Evolutionary conservation across 2,888 invertebrate genomes (phyloP).

Genomic region (Ypsolopha scabrella): DNA sequence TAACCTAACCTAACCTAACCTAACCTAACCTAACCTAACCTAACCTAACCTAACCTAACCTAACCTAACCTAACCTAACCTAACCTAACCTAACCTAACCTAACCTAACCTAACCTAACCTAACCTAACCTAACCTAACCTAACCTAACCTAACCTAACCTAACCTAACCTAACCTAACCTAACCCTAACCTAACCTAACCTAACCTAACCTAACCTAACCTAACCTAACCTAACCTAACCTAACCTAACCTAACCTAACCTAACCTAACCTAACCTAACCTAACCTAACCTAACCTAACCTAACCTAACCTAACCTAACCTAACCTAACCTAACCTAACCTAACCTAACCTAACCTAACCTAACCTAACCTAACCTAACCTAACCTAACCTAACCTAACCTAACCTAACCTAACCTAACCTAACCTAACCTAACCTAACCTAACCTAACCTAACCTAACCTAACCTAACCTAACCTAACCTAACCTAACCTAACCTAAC

Average conservation of each 20-base stretch:
- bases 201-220: constrained; percentile 12
- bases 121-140: constrained; percentile 3
- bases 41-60: constrained; percentile 13
- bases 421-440: constrained; percentile 9
- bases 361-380: constrained; percentile 11
- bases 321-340: constrained; percentile 10
- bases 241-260: constrained; percentile 7
- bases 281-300: constrained; percentile 9
- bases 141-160: constrained; percentile 10
- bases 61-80: constrained; percentile 13
- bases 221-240: constrained; percentile 10
- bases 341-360: constrained; percentile 10
- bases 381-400: constrained; percentile 11
- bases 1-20: constrained; percentile 9
- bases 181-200: constrained; percentile 9
- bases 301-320: constrained; percentile 10
- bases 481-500: constrained; percentile 6
- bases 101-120: constrained; percentile 11
- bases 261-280: constrained; percentile 10
- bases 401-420: constrained; percentile 8
- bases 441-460: constrained; percentile 6
- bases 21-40: constrained; percentile 12
- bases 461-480: constrained; percentile 4
- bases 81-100: constrained; percentile 12
- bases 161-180: constrained; percentile 4